Base-by-base conservation (phyloP, 2,113 vertebrate genomes). In the Philantomba maxwellii region DNA sequence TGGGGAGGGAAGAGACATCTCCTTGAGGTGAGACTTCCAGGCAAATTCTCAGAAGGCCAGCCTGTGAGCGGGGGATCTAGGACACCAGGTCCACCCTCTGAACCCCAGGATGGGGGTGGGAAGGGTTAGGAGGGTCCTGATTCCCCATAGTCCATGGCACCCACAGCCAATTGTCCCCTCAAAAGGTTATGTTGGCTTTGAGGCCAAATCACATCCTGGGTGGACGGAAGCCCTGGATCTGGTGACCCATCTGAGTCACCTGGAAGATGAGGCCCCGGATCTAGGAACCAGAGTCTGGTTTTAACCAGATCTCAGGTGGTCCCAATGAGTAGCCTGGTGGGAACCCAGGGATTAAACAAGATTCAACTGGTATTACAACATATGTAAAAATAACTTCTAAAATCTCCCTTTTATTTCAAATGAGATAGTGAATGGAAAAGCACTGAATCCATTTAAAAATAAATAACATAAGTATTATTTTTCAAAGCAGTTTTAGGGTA, bases 121-220 rank as follows among this genome's bases (percentile, higher is more conserved):
- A 15, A 30, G 21, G 3, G 15, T 11, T 0, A 66, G 12, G n/a
- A 15, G 6, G 15, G 1, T 10, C 53, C 62, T 23, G 3, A 36
- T 16, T 12, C 47, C 43, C 25, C 19, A 10, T 25, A 4, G 23
- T 10, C 49, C 53, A 1, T 0, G 0, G 25, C 15, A 30, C 16
- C 1, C 47, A 25, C 0, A 0, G 60, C 47, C 55, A 21, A 5
- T 7, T 12, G 55, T 26, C 5, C 25, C 23, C 60, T 30, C 25
- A 75, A 43, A 75, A 16, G 39, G 11, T 45, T 2, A 8, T 12
- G 14, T 25, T 7, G 25, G 49, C 19, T 73, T 30, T 62, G 4
- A 10, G 28, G 58, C 25, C 58, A 25, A 17, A 73, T 53, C 51
- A 47, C 51, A 53, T 25, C 58, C 58, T 49, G 21, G 3, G 26